Evolutionary conservation across 2,113 vertebrate genomes (phyloP).

Genomic region (Callithrix jacchus): DNA sequence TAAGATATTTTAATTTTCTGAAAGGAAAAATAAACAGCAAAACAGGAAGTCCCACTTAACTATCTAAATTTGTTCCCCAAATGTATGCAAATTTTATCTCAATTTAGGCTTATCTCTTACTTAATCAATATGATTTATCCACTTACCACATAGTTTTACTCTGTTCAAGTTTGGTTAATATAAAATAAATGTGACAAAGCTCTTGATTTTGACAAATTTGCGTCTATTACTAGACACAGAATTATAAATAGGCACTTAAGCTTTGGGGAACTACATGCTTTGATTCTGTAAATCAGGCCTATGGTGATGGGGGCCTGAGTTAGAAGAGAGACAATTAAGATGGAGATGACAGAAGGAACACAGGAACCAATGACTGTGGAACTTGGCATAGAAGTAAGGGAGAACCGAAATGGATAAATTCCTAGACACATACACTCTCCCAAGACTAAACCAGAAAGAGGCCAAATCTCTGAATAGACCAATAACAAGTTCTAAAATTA

Average conservation of each 20-base stretch:
- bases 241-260: background rate
- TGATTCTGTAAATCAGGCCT: background rate
- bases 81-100: background rate
- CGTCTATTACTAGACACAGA: background rate
- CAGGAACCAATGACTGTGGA: accelerated
- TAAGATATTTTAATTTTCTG: background rate
- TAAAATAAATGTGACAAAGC: background rate
- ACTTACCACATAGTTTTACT: background rate
- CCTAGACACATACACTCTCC: too few relatives aligned
- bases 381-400: background rate
- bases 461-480: too few relatives aligned
- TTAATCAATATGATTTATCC: background rate
- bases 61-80: background rate
- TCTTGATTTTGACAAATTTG: background rate
- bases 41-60: background rate
- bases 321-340: background rate
- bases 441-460: too few relatives aligned
- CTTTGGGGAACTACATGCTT: background rate
- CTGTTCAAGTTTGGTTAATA: background rate
- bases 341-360: too few relatives aligned
- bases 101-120: background rate
- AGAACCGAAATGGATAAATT: too few relatives aligned
- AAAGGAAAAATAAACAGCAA: background rate
- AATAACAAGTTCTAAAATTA: too few relatives aligned
- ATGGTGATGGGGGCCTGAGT: background rate